Evolutionary conservation across 2,888 invertebrate genomes (phyloP), one percentile per base, ranked within the genome.

Genomic region (Erebia aethiops): DNA sequence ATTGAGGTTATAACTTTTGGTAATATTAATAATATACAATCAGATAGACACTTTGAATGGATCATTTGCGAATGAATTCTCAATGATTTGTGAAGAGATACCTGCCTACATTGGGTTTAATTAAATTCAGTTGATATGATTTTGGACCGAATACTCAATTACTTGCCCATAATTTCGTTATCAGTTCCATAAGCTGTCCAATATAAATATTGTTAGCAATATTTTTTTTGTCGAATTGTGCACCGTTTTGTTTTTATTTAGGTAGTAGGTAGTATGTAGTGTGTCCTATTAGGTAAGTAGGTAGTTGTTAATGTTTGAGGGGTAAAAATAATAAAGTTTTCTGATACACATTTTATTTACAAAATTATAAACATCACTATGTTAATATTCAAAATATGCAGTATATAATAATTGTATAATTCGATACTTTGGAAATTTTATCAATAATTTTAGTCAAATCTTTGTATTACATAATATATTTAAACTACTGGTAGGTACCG

Each of bases 341-440:
- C 49, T 14, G 62, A 62, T 62, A 46, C 14, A 62, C 49, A 49
- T 62, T 35, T 62, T 62, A 49, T 49, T 46, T 62, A 62, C 62
- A 62, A 49, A 62, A 62, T 46, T 61, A 49, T 57, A 35, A 35
- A 35, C 5, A 35, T 35, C 35, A 35, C 7, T 35, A 35, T 7
- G 2, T 35, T 35, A 35, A 35, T 35, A 35, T 35, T 35, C 35
- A 35, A 35, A 35, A 35, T 35, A 35, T 35, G 35, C 35, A 35
- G 35, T 35, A 35, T 2, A 1, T 1, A 26, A 26, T 26, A 26
- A 26, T 26, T 26, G 26, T 26, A 26, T 26, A 26, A 5, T 35
- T 35, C 35, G 35, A 35, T 35, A 35, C 35, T 35, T 35, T 35
- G 35, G 35, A 35, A 7, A 35, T 35, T 35, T 35, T 35, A 35